phyloP scores from a whole-genome alignment of 1,140 invertebrate species.

The Lordiphosa mommai region DNA sequence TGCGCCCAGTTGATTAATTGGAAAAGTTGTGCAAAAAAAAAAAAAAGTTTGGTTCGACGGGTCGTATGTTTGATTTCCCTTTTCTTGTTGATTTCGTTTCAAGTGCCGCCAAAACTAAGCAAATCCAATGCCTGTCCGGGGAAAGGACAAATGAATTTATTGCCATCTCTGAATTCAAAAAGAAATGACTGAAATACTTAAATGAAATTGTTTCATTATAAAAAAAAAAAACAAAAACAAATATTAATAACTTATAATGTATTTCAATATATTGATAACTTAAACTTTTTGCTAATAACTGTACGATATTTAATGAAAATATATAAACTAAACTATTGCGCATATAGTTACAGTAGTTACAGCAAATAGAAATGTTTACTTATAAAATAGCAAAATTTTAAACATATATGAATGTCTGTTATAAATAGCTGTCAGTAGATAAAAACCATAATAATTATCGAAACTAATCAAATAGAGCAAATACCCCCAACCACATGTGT shows the following conservation, averaged over 20 bases:
- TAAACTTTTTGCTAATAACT: constrained; percentile 56
- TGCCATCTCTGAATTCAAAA: constrained; percentile 32
- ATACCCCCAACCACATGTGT: constrained; percentile 23
- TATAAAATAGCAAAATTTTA: constrained; percentile 54
- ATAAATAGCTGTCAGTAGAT: constrained; percentile 43
- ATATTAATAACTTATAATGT: constrained; percentile 37
- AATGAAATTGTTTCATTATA: constrained; percentile 70
- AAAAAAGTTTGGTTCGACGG: constrained; percentile 12
- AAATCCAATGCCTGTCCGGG: constrained; percentile 58
- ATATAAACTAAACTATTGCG: constrained; percentile 8
- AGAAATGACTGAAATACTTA: constrained; percentile 66
- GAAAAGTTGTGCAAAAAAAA: constrained; percentile 35
- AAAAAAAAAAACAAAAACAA: constrained; percentile 32
- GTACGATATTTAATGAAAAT: constrained; percentile 29
- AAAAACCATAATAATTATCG: constrained; percentile 22
- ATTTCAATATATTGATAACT: constrained; percentile 49
- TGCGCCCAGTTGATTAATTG: constrained; percentile 58
- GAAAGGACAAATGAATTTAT: constrained; percentile 30
- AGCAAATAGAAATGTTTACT: constrained; percentile 45
- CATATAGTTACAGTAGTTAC: constrained; percentile 26
- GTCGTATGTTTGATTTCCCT: constrained; percentile 1
- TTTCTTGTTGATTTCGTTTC: constrained; percentile 5
- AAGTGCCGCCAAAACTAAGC: constrained; percentile 49
- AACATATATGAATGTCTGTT: constrained; percentile 54
- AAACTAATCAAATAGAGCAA: constrained; percentile 36